A percentile compares a stretch with the other conserved stretches of the same genome.
Evolutionary conservation across 2,113 vertebrate species (phyloP).

Genomic region (Opisthocomus hoazin): DNA sequence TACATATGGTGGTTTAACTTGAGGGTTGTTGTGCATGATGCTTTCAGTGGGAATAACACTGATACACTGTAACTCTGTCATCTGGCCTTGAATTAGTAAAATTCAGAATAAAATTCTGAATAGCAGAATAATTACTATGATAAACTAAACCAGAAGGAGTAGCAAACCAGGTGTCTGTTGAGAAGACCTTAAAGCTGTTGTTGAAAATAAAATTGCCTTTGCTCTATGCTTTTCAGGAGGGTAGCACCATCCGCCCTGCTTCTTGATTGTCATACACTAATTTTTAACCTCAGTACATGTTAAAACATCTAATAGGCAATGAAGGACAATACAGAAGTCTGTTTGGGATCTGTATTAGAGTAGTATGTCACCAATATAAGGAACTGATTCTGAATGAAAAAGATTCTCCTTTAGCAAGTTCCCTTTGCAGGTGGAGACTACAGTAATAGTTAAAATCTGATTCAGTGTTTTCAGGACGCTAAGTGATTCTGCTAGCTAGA

Average conservation of each 20-base stretch:
- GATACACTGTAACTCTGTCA: neutral
- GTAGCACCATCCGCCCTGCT: neutral
- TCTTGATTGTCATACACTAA: neutral
- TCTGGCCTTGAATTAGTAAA: neutral
- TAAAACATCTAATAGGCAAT: neutral
- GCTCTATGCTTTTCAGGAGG: neutral
- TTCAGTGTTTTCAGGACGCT: neutral
- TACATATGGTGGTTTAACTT: neutral
- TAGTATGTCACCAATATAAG: neutral
- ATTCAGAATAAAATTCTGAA: neutral
- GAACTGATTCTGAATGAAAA: neutral
- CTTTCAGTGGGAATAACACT: neutral
- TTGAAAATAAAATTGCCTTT: neutral
- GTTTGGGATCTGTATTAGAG: neutral
- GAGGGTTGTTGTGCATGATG: neutral
- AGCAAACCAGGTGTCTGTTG: neutral
- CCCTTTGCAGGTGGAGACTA: neutral
- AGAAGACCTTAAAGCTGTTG: neutral
- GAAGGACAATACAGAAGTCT: neutral
- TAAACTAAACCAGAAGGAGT: neutral
- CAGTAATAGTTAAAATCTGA: neutral
- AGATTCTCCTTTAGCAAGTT: neutral
- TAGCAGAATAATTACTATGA: neutral
- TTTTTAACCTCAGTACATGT: neutral
- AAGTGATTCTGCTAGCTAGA: neutral